Conservation (phyloP, 2,797 vertebrate species). For the Cheirogaleus major region DNA sequence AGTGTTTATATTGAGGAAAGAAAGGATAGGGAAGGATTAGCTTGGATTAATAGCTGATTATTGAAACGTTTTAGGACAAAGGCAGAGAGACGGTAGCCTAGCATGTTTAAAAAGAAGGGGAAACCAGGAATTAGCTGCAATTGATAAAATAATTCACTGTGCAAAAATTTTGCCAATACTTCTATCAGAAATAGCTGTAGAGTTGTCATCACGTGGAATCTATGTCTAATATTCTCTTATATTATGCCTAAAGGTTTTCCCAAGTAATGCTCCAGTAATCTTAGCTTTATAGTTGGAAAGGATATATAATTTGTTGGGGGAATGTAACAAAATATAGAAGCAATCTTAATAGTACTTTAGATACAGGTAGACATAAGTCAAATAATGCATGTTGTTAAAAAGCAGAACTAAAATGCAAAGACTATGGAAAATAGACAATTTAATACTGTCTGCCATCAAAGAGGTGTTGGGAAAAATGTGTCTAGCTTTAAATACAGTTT, state of each 20-base stretch:
- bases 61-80: neutral
- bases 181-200: neutral
- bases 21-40: neutral
- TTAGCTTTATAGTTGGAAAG: neutral
- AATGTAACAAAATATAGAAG: conserved; percentile 14
- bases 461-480: neutral
- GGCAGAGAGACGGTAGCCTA: neutral
- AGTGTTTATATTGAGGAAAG: conserved; percentile 16
- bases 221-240: neutral
- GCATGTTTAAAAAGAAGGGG: neutral
- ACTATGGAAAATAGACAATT: neutral
- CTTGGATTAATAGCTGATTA: conserved; percentile 18
- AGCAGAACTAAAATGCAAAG: neutral
- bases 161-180: neutral
- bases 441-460: neutral
- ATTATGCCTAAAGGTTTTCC: neutral
- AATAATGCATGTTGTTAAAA: conserved; percentile 25
- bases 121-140: neutral
- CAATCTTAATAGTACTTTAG: neutral
- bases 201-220: neutral
- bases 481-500: conserved; percentile 1
- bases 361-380: neutral
- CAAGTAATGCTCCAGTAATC: neutral
- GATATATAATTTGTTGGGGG: neutral
- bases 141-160: neutral